phyloP scores from a whole-genome alignment of 1,140 invertebrate genomes.

The Nomia melanderi region DNA sequence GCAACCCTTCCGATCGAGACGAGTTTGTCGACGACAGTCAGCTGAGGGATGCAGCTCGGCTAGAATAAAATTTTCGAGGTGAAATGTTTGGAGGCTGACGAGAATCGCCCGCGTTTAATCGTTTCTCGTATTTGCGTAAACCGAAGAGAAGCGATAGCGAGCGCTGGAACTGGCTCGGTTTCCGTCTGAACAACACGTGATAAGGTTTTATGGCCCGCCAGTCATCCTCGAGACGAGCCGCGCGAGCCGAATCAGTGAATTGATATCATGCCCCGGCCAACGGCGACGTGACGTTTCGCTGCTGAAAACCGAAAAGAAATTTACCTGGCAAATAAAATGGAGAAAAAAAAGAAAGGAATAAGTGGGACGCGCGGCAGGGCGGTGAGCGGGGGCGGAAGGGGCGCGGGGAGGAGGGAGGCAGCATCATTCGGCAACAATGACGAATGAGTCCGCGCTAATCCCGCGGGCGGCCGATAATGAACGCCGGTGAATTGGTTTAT shows the following conservation, averaged over 20 bases:
- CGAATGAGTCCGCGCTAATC: slow-evolving; percentile 16
- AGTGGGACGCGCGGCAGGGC: no score
- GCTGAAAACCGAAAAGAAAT: slow-evolving; percentile 9
- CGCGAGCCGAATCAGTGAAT: slow-evolving; percentile 32
- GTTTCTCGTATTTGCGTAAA: slow-evolving; percentile 72
- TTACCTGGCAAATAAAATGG: background rate
- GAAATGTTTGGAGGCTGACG: slow-evolving; percentile 34
- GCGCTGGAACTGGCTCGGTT: slow-evolving; percentile 64
- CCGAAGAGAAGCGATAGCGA: slow-evolving; percentile 61
- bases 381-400: background rate
- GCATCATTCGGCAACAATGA: slow-evolving; percentile 1
- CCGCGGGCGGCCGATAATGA: slow-evolving; percentile 24
- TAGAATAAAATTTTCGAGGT: slow-evolving; percentile 39
- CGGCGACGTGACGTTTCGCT: slow-evolving; percentile 32
- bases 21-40: no score
- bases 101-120: slow-evolving; percentile 61
- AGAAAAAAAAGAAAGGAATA: no score
- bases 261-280: slow-evolving; percentile 36
- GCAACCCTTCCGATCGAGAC: no score
- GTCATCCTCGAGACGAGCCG: slow-evolving; percentile 64
- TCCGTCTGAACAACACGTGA: slow-evolving; percentile 67
- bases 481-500: slow-evolving; percentile 45
- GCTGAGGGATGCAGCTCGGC: no score
- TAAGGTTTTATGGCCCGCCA: slow-evolving; percentile 76
- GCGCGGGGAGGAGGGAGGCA: background rate